phyloP scores from a whole-genome alignment of 2,888 invertebrate genomes.

The Euplagia quadripunctaria region DNA sequence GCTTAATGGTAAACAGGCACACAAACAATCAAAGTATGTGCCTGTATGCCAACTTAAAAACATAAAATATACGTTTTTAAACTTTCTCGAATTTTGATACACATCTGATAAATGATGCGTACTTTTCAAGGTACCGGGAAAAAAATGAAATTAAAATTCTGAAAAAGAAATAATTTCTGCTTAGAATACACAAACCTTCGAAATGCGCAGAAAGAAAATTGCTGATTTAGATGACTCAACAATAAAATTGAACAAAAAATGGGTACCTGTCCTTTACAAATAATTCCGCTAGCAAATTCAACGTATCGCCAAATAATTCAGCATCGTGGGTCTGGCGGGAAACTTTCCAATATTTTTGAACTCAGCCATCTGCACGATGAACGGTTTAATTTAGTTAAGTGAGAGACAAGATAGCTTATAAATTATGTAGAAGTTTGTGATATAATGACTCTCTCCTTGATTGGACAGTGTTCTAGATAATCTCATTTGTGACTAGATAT shows the following conservation, averaged over 20 bases:
- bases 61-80: too few species aligned
- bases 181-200: neutral
- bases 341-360: constrained; percentile 69
- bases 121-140: neutral
- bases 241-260: constrained; percentile 40
- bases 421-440: constrained; percentile 60
- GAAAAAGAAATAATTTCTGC: neutral
- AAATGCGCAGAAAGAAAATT: neutral
- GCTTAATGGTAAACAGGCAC: neutral
- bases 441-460: constrained; percentile 37
- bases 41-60: neutral
- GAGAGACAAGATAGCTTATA: constrained; percentile 64
- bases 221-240: constrained; percentile 20
- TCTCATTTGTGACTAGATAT: neutral
- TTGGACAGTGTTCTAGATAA: constrained; percentile 18
- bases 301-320: constrained; percentile 29
- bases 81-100: too few species aligned
- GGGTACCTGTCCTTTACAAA: constrained; percentile 44
- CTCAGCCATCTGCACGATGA: constrained; percentile 61
- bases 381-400: constrained; percentile 76
- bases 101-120: too few species aligned
- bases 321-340: constrained; percentile 29
- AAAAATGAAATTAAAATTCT: neutral
- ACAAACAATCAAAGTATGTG: neutral
- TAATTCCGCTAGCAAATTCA: constrained; percentile 47